phyloP scores from a whole-genome alignment of 1,140 invertebrate genomes.

The Wasmannia auropunctata region DNA sequence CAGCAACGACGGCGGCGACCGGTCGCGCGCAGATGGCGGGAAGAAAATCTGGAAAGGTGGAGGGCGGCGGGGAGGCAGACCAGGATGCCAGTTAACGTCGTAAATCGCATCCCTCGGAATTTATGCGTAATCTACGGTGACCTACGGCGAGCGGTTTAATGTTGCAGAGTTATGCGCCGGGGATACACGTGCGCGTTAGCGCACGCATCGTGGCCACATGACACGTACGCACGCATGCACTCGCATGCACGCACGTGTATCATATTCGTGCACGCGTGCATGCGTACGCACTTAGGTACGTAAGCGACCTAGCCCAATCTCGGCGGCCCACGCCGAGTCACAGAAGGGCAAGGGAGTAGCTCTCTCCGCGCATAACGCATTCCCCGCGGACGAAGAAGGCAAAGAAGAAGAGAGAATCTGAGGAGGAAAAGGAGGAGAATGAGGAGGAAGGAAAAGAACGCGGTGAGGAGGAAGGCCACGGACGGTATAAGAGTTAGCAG shows the following conservation, averaged over 20 bases:
- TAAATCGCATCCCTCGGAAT: conserved; percentile 70
- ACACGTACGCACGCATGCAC: conserved; percentile 7
- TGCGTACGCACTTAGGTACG: conserved; percentile 47
- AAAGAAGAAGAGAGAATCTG: conserved; percentile 39
- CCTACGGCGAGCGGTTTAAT: conserved; percentile 74
- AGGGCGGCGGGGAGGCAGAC: not conserved
- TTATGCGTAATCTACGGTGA: conserved; percentile 75
- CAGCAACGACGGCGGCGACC: not conserved
- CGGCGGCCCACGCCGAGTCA: conserved; percentile 70
- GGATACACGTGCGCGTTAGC: conserved; percentile 46
- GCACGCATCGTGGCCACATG: conserved; percentile 38
- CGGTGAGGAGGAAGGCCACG: conserved; percentile 40
- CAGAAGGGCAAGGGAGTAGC: conserved; percentile 71
- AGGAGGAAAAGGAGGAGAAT: conserved; percentile 36
- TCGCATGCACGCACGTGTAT: not conserved
- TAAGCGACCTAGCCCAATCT: conserved; percentile 81
- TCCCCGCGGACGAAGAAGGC: conserved; percentile 58
- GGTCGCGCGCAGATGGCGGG: conserved; percentile 1
- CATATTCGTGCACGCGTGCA: not conserved
- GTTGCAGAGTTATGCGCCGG: conserved; percentile 75
- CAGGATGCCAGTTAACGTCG: conserved; percentile 62
- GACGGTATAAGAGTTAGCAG: conserved; percentile 76
- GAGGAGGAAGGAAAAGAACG: conserved; percentile 48
- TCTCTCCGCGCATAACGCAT: conserved; percentile 68
- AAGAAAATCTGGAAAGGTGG: conserved; percentile 49